Evolutionary conservation across 2,888 invertebrate genomes (phyloP).

Genomic region (Cacoxenus indagator): DNA sequence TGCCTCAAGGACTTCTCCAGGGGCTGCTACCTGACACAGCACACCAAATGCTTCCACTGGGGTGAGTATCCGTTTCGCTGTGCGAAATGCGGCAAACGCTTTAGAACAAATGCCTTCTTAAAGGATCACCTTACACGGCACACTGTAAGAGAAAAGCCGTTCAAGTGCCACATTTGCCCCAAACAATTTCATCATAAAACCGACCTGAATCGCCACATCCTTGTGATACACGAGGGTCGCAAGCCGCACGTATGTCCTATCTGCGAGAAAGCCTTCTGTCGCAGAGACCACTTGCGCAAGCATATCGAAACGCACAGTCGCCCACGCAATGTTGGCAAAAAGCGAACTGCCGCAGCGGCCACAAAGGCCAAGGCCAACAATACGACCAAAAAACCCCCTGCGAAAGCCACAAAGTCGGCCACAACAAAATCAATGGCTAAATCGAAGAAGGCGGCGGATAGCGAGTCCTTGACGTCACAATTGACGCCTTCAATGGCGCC

Average conservation of each 20-base stretch:
- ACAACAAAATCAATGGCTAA: not conserved
- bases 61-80: conserved; percentile 91
- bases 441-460: no score
- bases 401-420: conserved; percentile 8
- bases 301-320: conserved; percentile 83
- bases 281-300: conserved; percentile 93
- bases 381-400: conserved; percentile 28
- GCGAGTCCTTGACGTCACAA: no score
- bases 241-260: conserved; percentile 86
- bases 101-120: conserved; percentile 79
- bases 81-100: conserved; percentile 87
- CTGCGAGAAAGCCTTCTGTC: conserved; percentile 89
- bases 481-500: no score
- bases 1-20: conserved; percentile 89
- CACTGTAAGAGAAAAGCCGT: conserved; percentile 83
- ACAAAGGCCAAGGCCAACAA: conserved; percentile 11
- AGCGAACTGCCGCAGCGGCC: conserved; percentile 39
- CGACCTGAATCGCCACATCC: conserved; percentile 87
- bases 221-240: conserved; percentile 84
- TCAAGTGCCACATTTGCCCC: conserved; percentile 87
- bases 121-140: conserved; percentile 84
- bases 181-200: conserved; percentile 94
- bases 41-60: conserved; percentile 90
- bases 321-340: conserved; percentile 59
- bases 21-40: conserved; percentile 90